A percentile compares a stretch with the other conserved stretches of the same genome.
Conservation (phyloP, 1,140 invertebrate species). For the Oryctes rhinoceros region DNA sequence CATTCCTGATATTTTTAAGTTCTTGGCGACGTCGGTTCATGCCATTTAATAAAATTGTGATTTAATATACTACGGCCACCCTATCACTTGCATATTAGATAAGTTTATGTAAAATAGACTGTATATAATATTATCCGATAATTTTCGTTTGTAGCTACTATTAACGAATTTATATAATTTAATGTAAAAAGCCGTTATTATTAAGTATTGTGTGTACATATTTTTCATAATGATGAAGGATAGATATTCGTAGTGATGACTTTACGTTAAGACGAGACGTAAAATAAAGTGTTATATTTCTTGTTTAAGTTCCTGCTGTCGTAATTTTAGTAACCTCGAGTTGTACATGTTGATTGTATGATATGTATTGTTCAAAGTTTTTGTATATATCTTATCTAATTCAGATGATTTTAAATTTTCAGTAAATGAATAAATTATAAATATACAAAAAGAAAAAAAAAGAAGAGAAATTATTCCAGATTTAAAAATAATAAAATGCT, state of each 20-base stretch:
- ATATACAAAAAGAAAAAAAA: neutral
- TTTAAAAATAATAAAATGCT: neutral
- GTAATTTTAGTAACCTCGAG: neutral
- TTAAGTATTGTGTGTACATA: slow-evolving; percentile 2
- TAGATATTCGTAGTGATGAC: neutral
- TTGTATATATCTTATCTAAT: slow-evolving; percentile 38
- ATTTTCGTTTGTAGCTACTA: neutral
- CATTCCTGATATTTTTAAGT: too few species aligned
- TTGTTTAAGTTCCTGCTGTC: neutral
- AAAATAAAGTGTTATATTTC: slow-evolving; percentile 7
- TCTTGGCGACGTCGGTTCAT: too few species aligned
- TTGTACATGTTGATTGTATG: neutral
- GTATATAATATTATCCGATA: neutral
- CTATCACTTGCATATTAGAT: neutral
- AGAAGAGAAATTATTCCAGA: neutral
- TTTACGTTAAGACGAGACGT: neutral
- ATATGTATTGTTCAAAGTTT: slow-evolving; percentile 6
- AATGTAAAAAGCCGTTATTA: neutral
- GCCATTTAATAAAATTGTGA: too few species aligned
- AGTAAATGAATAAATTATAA: too few species aligned
- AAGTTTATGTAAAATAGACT: neutral
- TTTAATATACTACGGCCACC: neutral
- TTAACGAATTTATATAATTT: neutral
- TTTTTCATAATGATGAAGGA: neutral
- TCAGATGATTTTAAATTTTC: slow-evolving; percentile 23